Evolutionary conservation across 2,113 vertebrate species (phyloP), one percentile per base, ranked within the genome.

Genomic region (Lampris incognitus): DNA sequence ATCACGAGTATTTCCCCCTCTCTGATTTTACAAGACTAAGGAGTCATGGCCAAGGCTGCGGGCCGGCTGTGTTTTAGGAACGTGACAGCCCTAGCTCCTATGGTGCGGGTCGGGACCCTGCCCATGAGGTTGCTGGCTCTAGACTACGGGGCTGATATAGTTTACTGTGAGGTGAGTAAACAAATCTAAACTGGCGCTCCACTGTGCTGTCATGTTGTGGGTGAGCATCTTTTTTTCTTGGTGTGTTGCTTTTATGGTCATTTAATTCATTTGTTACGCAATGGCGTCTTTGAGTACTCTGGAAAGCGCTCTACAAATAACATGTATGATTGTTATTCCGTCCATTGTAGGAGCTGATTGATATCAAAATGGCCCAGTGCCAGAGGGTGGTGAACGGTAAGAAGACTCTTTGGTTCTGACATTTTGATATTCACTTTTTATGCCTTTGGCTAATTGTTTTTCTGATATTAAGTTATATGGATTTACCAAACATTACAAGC

Each of bases 341-440:
- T 62, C 40, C 86, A 48, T 68, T 94, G 50, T 64, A 99, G 98
- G 98, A 99, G 89, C 92, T 99, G 84, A 97, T 99, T 54, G 98
- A 99, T 82, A 94, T 98, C 56, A 98, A 98, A 78, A 99, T 99
- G 98, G 92, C 94, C 62, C 95, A 96, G 87, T 99, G 98, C 93
- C 94, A 93, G 52, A 92, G 97, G 85, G 91, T 97, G 66, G 88
- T 95, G 64, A 99, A 99, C 85, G 95, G 98, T 95, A 92, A 94
- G 95, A 91, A 49, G 38, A 54, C 24, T 9, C 36, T 37, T 49
- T 5, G 7, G 40, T 37, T 10, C 60, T 44, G 38, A 1, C 11
- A 54, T 57, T 4, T 59, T 56, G 9, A 65, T 13, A n/a, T 4
- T 3, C 6, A n/a, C 52, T 54, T 64, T 44, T 7, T 63, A 57